Base-by-base conservation (phyloP, 2,888 invertebrate genomes). In the Phengaris arion region DNA sequence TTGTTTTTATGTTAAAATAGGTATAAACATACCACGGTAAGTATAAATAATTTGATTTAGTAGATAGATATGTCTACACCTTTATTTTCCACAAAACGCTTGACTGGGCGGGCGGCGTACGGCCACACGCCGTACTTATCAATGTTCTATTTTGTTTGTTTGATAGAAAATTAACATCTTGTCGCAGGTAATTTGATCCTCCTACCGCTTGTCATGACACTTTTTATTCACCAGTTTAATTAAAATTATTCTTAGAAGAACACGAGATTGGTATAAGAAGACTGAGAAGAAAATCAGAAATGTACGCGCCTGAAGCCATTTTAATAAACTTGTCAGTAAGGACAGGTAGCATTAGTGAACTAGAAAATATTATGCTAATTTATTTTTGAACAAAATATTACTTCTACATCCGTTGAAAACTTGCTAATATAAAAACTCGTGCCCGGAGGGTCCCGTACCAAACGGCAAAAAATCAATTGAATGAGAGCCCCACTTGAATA, bases 91-190 rank as follows among this genome's bases (percentile, higher is more conserved):
- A 69, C 68, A 48, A 68, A 12, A n/a, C 48, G 46, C 48, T 74
- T 12, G 35, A 35, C 78, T 64, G 79, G 80, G 78, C 80, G 79
- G 79, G 79, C 80, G 80, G 77, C 80, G 78, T 78, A 78, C 79
- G 80, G 80, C 82, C 82, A 81, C 81, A 81, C 81, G 79, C 35
- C 80, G 78, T 78, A 78, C 77, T 76, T 75, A 59, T 75, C 77
- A 73, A 70, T 75, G 76, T 77, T 77, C 77, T 77, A 70, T 77
- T 35, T 77, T 12, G 64, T 64, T 76, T 75, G 55, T 64, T 74
- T 75, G 70, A 52, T 52, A 70, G 52, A 52, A 15, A 70, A 72
- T 72, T 54, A 72, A 72, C 54, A 54, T 68, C 54, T 35, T 9
- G n/a, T 74, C 68, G 51, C 64, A 51, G 7, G 64, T 64, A 64